Evolutionary conservation across 2,113 vertebrate species (phyloP).

Genomic region (Trichomycterus rosablanca): DNA sequence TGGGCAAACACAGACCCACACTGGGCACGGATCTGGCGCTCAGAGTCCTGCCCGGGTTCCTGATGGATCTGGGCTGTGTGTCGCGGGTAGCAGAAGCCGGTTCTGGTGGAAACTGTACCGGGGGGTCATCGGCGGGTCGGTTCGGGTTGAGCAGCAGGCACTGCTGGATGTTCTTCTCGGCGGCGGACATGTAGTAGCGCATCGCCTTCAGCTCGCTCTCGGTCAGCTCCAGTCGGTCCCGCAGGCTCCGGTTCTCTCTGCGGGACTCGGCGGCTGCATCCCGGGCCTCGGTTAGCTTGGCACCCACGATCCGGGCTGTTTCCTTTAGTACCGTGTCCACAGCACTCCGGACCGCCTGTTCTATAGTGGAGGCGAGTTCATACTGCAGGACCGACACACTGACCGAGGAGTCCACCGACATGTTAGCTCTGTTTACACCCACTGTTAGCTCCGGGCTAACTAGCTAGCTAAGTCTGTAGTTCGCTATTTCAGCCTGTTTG

Average conservation of each 20-base stretch:
- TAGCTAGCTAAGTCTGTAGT: too few species aligned
- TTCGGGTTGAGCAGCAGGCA: constrained; percentile 48
- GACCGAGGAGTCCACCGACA: constrained; percentile 39
- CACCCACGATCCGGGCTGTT: constrained; percentile 44
- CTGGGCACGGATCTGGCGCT: constrained; percentile 41
- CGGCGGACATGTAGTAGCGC: constrained; percentile 53
- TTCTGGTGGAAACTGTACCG: neutral
- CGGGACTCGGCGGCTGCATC: constrained; percentile 50
- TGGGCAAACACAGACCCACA: constrained; percentile 51
- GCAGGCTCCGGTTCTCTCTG: constrained; percentile 50
- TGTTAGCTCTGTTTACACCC: too few species aligned
- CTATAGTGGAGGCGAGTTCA: constrained; percentile 53
- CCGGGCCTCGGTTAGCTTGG: constrained; percentile 45
- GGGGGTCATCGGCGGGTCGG: constrained; percentile 5
- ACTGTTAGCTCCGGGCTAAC: too few species aligned
- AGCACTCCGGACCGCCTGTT: constrained; percentile 51
- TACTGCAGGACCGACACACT: constrained; percentile 52
- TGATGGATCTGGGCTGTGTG: constrained; percentile 1
- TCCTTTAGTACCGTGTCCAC: constrained; percentile 53
- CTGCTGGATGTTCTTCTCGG: constrained; percentile 56
- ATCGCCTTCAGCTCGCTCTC: constrained; percentile 54
- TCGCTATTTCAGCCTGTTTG: too few species aligned
- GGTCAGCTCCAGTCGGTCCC: constrained; percentile 48
- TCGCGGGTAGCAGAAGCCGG: neutral
- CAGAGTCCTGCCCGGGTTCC: constrained; percentile 31